Evolutionary conservation across 2,888 invertebrate species (phyloP).

Genomic region (Cataglyphis cursor): DNA sequence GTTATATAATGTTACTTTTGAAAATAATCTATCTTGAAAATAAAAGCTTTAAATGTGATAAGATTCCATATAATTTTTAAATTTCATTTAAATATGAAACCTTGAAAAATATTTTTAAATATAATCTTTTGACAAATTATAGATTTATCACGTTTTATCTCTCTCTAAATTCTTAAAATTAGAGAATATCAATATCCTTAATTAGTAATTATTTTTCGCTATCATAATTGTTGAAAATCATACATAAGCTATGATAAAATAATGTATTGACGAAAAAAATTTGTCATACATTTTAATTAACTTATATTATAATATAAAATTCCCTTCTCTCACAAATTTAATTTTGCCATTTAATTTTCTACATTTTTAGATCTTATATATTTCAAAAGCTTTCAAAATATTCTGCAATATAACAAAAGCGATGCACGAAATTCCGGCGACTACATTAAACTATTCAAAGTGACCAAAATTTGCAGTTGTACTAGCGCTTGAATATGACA

Average conservation of each 20-base stretch:
- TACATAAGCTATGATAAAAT: background rate
- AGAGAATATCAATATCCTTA: background rate
- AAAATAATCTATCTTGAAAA: background rate
- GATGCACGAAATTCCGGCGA: background rate
- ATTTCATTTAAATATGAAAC: background rate
- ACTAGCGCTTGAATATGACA: constrained; percentile 25
- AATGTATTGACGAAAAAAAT: background rate
- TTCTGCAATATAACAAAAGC: background rate
- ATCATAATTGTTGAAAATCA: background rate
- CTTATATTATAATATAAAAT: background rate
- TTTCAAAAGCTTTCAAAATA: background rate
- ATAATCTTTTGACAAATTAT: background rate
- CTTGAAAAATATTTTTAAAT: background rate
- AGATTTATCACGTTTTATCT: background rate
- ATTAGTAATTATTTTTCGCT: background rate
- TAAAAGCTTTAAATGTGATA: background rate
- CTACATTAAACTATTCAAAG: constrained; percentile 34
- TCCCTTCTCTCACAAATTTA: background rate
- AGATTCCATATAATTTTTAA: background rate
- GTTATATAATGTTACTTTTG: background rate
- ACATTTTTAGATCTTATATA: background rate
- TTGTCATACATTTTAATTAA: background rate
- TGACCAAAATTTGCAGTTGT: background rate
- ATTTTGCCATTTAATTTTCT: background rate
- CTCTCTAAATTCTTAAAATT: background rate